Conservation (phyloP, 2,888 invertebrate species). For the Drosophila birchii region DNA sequence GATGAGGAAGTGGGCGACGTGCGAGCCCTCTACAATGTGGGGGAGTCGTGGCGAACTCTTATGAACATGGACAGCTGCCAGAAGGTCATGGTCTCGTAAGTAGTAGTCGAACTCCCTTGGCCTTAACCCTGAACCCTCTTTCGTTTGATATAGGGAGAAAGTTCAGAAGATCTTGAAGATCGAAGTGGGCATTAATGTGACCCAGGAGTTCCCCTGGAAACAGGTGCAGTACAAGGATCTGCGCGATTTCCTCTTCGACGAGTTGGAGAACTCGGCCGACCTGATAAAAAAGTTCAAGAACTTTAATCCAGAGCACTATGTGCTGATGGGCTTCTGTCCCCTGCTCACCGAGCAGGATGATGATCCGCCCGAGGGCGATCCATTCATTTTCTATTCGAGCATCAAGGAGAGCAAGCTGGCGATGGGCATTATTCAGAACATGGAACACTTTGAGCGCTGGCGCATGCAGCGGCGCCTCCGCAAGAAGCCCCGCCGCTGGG, state of each 20-base stretch:
- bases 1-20: constrained; percentile 68
- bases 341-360: constrained; percentile 86
- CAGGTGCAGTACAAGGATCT: constrained; percentile 87
- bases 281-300: constrained; percentile 84
- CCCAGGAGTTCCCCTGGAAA: constrained; percentile 91
- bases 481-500: constrained; percentile 87
- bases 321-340: constrained; percentile 89
- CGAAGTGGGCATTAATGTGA: constrained; percentile 89
- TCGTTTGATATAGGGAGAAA: constrained; percentile 35
- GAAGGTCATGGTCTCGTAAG: constrained; percentile 75
- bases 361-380: constrained; percentile 87
- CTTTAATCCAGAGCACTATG: constrained; percentile 83
- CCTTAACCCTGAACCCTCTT: no score
- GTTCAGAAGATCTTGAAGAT: constrained; percentile 86
- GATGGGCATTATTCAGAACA: constrained; percentile 86
- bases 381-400: constrained; percentile 89
- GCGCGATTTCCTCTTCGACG: constrained; percentile 86
- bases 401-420: constrained; percentile 84
- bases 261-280: constrained; percentile 85
- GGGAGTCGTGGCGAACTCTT: constrained; percentile 77
- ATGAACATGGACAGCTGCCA: constrained; percentile 67
- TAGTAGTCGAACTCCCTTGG: background rate
- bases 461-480: constrained; percentile 86
- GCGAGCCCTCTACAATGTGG: constrained; percentile 61
- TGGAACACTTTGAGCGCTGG: constrained; percentile 85